Base-by-base conservation (phyloP, 2,888 invertebrate species). In the Drosophila quinaria region DNA sequence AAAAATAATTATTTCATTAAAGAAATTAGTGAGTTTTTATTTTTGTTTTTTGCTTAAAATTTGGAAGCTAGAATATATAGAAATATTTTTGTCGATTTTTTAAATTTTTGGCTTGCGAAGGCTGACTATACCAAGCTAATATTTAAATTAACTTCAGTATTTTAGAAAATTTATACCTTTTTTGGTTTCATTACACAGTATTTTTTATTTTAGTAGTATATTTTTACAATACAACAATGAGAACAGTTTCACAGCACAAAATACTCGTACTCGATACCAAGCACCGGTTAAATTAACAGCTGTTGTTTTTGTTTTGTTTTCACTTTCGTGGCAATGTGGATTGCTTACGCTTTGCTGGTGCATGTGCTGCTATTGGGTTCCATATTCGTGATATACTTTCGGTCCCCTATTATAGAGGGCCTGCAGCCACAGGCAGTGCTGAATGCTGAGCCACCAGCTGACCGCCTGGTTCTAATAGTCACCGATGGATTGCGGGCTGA, bases 401-500 rank as follows among this genome's bases (percentile, higher is more conserved):
- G 96, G 76, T 97, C 98, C 0, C 98, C 98, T 0, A 94, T 98
- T 31, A 95, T 97, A 17, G 95, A 94, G 4, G 89, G 82, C 13
- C 70, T 91, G 1, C 72, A 74, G 3, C 91, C 91, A 4, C 83
- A 87, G 50, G 31, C 46, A 5, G 31, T 61, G 2, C 47, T 85
- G 4, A 44, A 58, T 2, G n/a, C 13, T 3, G 78, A 81, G 4
- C 61, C 91, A 0, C 90, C 95, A 6, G 96, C 97, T 0, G 95
- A 96, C 84, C 94, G 99, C 63, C 92, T 99, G 8, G 96, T 98
- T 13, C 93, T 99, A 1, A 95, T 99, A 90, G 95, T 98, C 5
- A 96, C 97, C 9, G 99, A 99, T 94, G 99, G 99, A 1, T 93
- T 99, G 64, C 94, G 99, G 78, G 97, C 97, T 31, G 97, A 97